Evolutionary conservation across 2,888 invertebrate genomes (phyloP).

Genomic region (Caradrina clavipalpis): DNA sequence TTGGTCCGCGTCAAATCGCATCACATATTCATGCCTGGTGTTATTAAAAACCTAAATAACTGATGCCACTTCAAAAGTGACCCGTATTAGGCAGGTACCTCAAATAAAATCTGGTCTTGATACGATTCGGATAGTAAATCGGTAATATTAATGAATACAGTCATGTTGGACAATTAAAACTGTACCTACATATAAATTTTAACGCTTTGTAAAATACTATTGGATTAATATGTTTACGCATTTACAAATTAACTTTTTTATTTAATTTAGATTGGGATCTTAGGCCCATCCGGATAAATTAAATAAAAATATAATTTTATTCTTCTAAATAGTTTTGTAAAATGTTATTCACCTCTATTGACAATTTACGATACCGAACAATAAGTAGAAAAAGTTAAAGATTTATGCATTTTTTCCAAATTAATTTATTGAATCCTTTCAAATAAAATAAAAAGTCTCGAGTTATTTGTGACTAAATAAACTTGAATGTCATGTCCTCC

Average conservation of each 20-base stretch:
- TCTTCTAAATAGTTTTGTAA: too few relatives aligned
- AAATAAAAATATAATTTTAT: too few relatives aligned
- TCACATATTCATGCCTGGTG: constrained; percentile 84
- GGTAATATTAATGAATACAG: constrained; percentile 20
- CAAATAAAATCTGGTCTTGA: constrained; percentile 49
- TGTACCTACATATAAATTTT: constrained; percentile 20
- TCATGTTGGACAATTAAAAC: constrained; percentile 28
- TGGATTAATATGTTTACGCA: neutral
- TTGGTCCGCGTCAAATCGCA: constrained; percentile 85
- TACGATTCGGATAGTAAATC: constrained; percentile 6
- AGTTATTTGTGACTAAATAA: neutral
- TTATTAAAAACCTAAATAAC: constrained; percentile 80
- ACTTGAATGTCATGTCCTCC: constrained; percentile 16
- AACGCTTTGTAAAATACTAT: constrained; percentile 1
- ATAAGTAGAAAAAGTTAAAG: neutral
- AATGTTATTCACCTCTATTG: neutral
- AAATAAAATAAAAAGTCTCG: constrained; percentile 6
- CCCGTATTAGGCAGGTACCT: constrained; percentile 59
- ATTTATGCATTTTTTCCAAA: neutral
- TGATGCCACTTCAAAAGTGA: constrained; percentile 71
- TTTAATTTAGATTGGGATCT: neutral
- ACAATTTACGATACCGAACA: neutral
- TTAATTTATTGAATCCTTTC: neutral
- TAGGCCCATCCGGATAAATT: neutral
- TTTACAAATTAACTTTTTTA: neutral